Evolutionary conservation across 2,888 invertebrate genomes (phyloP).

Genomic region (Xanthorhoe spadicearia): DNA sequence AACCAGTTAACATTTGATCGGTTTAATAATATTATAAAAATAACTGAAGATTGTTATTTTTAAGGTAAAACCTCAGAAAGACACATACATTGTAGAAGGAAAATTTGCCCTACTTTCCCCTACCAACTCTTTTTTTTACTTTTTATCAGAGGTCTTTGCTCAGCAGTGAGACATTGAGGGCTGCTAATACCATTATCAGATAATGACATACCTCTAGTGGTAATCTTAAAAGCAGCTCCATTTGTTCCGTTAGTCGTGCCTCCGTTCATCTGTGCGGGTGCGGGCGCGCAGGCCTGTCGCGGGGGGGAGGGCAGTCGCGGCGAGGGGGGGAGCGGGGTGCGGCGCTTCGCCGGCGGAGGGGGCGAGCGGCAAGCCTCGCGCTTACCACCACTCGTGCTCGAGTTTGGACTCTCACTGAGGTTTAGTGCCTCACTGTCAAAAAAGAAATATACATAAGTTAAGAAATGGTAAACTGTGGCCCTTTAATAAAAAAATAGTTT

Average conservation of each 20-base stretch:
- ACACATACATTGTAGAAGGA: no score
- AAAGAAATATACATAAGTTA: neutral
- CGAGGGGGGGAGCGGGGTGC: slow-evolving; percentile 68
- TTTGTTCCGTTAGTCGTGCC: slow-evolving; percentile 59
- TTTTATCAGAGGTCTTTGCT: no score
- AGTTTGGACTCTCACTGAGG: slow-evolving; percentile 87
- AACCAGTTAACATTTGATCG: no score
- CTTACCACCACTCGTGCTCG: slow-evolving; percentile 69
- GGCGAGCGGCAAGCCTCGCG: slow-evolving; percentile 80
- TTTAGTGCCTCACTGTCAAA: slow-evolving; percentile 91
- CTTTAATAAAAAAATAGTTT: no score
- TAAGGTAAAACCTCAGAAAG: no score
- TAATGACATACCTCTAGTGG: slow-evolving; percentile 87
- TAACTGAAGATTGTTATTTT: no score
- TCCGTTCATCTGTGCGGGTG: slow-evolving; percentile 44
- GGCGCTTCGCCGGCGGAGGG: slow-evolving; percentile 87
- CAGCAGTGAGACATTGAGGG: no score
- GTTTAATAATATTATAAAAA: no score
- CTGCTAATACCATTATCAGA: neutral
- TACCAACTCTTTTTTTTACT: neutral
- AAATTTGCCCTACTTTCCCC: slow-evolving; percentile 5
- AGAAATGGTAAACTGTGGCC: no score
- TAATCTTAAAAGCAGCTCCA: slow-evolving; percentile 93
- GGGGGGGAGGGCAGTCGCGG: slow-evolving; percentile 60
- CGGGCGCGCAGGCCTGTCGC: slow-evolving; percentile 46